A percentile compares a stretch with the other conserved stretches of the same genome.
Conservation (phyloP, 1,140 invertebrate species). For the Eumaeus atala region DNA sequence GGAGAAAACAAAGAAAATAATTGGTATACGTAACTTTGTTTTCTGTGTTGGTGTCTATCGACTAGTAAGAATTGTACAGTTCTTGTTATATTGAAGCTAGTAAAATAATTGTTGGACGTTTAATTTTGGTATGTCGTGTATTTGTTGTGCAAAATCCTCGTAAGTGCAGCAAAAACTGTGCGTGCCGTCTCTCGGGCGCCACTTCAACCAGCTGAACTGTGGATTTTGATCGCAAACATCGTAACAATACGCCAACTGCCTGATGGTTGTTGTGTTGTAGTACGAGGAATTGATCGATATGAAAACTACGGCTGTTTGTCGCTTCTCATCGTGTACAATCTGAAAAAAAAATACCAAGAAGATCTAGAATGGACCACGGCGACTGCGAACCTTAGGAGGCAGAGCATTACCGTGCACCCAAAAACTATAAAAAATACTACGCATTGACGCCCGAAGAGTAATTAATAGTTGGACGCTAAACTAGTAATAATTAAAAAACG, state of each 20-base stretch:
- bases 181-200: slow-evolving; percentile 46
- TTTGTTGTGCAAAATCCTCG: slow-evolving; percentile 28
- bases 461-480: too few relatives aligned
- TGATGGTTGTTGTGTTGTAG: slow-evolving; percentile 34
- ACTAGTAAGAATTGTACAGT: too few relatives aligned
- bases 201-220: slow-evolving; percentile 41
- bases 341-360: slow-evolving; percentile 28
- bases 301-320: slow-evolving; percentile 36
- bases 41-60: too few relatives aligned
- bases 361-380: too few relatives aligned
- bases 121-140: slow-evolving; percentile 35
- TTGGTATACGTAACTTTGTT: too few relatives aligned
- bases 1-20: too few relatives aligned
- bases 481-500: too few relatives aligned
- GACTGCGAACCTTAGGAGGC: too few relatives aligned
- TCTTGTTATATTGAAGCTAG: too few relatives aligned
- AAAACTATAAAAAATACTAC: too few relatives aligned
- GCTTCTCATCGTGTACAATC: slow-evolving; percentile 39
- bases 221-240: slow-evolving; percentile 37
- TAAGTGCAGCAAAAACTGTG: slow-evolving; percentile 58
- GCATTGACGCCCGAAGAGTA: too few relatives aligned
- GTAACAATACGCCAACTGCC: slow-evolving; percentile 37
- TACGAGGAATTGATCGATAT: slow-evolving; percentile 53
- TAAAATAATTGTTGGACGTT: slow-evolving; percentile 40
- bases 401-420: too few relatives aligned